Evolutionary conservation across 1,140 invertebrate genomes (phyloP).

Genomic region (Bombus pyrosoma): DNA sequence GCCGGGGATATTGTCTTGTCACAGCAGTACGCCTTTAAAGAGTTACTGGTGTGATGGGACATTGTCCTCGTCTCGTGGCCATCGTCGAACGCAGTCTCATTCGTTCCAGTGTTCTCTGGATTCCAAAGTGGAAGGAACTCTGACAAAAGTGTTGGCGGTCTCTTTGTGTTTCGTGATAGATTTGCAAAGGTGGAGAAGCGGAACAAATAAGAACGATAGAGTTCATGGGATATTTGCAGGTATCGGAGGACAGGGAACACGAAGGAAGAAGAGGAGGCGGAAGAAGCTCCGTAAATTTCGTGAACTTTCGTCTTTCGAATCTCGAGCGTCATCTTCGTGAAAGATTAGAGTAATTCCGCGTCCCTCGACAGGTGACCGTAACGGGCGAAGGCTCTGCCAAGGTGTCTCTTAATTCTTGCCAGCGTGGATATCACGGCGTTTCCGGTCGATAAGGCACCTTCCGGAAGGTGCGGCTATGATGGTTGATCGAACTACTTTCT

Average conservation of each 20-base stretch:
- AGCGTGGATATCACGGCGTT: slow-evolving; percentile 58
- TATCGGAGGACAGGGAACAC: background rate
- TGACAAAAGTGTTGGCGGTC: background rate
- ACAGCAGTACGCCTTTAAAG: slow-evolving; percentile 91
- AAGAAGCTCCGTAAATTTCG: background rate
- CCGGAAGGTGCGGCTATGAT: slow-evolving; percentile 75
- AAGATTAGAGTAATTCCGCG: background rate
- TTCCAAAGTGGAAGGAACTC: background rate
- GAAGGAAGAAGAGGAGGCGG: background rate
- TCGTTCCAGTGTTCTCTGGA: background rate
- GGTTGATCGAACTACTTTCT: slow-evolving; percentile 43
- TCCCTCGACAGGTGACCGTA: slow-evolving; percentile 22
- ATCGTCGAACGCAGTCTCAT: slow-evolving; percentile 42
- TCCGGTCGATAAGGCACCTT: slow-evolving; percentile 77
- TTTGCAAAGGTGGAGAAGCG: background rate
- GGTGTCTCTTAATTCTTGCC: slow-evolving; percentile 16
- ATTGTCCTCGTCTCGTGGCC: slow-evolving; percentile 85
- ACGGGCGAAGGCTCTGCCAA: background rate
- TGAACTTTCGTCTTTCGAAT: background rate
- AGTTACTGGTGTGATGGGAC: slow-evolving; percentile 94
- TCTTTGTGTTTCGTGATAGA: background rate
- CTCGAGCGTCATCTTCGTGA: background rate
- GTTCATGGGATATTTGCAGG: background rate
- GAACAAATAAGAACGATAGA: background rate
- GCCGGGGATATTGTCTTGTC: slow-evolving; percentile 95